A percentile compares a stretch with the other conserved stretches of the same genome.
These are phyloP conservation scores for Chalcis sispes DNA, from an alignment of 2,888 invertebrate species.

Conservation along the genomic window DNA sequence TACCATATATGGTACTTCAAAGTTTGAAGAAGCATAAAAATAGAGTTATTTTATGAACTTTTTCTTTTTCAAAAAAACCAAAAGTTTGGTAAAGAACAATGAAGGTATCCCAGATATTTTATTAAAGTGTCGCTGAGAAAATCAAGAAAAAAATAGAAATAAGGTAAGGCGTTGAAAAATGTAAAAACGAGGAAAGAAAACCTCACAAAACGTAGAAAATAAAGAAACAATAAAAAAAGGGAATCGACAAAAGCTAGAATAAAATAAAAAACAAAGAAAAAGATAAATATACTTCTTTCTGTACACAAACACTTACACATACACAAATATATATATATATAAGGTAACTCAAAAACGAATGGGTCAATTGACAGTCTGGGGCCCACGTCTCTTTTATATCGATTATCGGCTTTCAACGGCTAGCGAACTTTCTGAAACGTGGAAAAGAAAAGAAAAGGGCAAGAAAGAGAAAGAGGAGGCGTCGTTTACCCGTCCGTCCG, in stretches of 20 bases:
- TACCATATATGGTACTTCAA: no score
- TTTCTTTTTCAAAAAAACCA: not conserved
- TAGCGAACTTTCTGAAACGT: conserved; percentile 57
- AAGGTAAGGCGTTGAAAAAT: conserved; percentile 50
- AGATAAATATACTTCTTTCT: no score
- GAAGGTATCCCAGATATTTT: conserved; percentile 74
- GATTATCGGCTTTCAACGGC: conserved; percentile 69
- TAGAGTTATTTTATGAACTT: not conserved
- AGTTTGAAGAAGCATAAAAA: not conserved
- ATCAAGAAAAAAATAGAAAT: no score
- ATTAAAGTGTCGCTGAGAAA: conserved; percentile 70
- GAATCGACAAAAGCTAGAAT: not conserved
- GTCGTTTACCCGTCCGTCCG: conserved; percentile 25
- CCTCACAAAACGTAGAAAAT: not conserved
- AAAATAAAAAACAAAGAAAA: conserved; percentile 5
- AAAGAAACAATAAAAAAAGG: not conserved
- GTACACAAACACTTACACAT: conserved; percentile 24
- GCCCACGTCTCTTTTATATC: conserved; percentile 64
- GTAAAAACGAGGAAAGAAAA: not conserved
- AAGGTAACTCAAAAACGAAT: conserved; percentile 57
- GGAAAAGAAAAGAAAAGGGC: conserved; percentile 40
- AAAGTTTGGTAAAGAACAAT: conserved; percentile 65
- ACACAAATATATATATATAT: conserved; percentile 40
- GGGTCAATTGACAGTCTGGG: conserved; percentile 57
- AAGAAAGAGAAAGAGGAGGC: conserved; percentile 30